These are phyloP conservation scores for Melanotaenia trifasciata DNA, from an alignment of 2,797 vertebrate genomes.

Conservation along the genomic window DNA sequence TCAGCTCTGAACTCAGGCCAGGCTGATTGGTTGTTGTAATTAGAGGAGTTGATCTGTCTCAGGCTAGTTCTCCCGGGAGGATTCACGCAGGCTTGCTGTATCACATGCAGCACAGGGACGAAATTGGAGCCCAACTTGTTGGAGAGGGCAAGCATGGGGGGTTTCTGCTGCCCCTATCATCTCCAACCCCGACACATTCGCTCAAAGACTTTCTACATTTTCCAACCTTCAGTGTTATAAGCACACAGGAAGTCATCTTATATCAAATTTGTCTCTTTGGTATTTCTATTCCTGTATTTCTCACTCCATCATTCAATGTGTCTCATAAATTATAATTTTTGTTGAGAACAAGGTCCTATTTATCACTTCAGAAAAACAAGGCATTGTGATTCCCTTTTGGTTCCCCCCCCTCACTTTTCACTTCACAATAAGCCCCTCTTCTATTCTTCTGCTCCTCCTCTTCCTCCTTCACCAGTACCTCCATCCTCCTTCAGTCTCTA, in stretches of 20 bases:
- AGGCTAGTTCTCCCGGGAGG: slow-evolving; percentile 57
- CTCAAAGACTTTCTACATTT: background rate
- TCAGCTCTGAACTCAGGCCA: slow-evolving; percentile 62
- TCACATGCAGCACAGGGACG: slow-evolving; percentile 52
- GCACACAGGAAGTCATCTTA: background rate
- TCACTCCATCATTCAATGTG: background rate
- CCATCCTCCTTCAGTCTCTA: slow-evolving; percentile 62
- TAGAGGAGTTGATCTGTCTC: slow-evolving; percentile 75
- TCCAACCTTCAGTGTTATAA: background rate
- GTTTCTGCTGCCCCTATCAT: slow-evolving; percentile 44
- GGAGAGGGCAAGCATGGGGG: slow-evolving; percentile 39
- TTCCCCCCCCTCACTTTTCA: slow-evolving; percentile 39
- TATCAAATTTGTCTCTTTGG: background rate
- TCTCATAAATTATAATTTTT: background rate
- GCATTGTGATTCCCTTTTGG: slow-evolving; percentile 32
- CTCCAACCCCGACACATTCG: slow-evolving; percentile 21
- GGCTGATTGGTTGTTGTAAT: slow-evolving; percentile 81
- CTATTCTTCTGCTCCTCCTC: slow-evolving; percentile 51
- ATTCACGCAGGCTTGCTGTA: slow-evolving; percentile 67
- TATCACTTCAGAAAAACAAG: slow-evolving; percentile 28
- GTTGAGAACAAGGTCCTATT: slow-evolving; percentile 24
- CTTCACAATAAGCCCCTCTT: slow-evolving; percentile 54
- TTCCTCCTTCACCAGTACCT: slow-evolving; percentile 53
- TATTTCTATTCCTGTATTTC: background rate
- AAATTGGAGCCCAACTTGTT: slow-evolving; percentile 63